Conservation (phyloP, 1,140 invertebrate genomes). For the Ips nitidus region DNA sequence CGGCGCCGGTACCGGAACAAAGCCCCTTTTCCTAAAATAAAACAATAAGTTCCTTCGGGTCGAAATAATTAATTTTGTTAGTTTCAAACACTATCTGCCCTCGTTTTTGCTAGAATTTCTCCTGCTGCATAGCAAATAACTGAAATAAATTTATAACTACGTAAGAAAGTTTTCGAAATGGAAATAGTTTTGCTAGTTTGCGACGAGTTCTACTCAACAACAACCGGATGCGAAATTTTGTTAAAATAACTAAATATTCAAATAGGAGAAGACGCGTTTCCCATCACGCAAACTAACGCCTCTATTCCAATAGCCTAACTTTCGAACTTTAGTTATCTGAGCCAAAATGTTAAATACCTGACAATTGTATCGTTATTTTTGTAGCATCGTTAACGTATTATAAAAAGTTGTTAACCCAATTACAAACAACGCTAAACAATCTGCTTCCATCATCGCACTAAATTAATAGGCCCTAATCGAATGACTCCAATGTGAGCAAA, state of each 20-base stretch:
- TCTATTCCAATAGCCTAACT: no score
- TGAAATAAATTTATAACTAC: slow-evolving; percentile 13
- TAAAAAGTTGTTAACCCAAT: no score
- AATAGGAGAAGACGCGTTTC: no score
- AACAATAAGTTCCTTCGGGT: slow-evolving; percentile 12
- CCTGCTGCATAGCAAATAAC: slow-evolving; percentile 10
- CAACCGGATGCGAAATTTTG: not conserved
- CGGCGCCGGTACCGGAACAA: slow-evolving; percentile 1
- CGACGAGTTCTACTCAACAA: slow-evolving; percentile 4
- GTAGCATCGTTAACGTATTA: no score
- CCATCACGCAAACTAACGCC: no score
- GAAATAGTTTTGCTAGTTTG: slow-evolving; percentile 3
- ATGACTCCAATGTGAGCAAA: slow-evolving; percentile 5
- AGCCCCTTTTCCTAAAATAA: slow-evolving; percentile 10
- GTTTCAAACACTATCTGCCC: slow-evolving; percentile 16
- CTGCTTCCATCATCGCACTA: not conserved
- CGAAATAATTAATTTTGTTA: slow-evolving; percentile 23
- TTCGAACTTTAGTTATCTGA: no score
- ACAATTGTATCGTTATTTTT: no score
- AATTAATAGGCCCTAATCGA: slow-evolving; percentile 5
- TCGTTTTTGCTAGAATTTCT: slow-evolving; percentile 11
- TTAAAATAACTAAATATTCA: not conserved
- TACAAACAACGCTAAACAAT: not conserved
- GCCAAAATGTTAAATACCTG: no score
- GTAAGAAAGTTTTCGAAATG: slow-evolving; percentile 14